phyloP scores from a whole-genome alignment of 2,797 vertebrate genomes.

The Rallus crepitans region DNA sequence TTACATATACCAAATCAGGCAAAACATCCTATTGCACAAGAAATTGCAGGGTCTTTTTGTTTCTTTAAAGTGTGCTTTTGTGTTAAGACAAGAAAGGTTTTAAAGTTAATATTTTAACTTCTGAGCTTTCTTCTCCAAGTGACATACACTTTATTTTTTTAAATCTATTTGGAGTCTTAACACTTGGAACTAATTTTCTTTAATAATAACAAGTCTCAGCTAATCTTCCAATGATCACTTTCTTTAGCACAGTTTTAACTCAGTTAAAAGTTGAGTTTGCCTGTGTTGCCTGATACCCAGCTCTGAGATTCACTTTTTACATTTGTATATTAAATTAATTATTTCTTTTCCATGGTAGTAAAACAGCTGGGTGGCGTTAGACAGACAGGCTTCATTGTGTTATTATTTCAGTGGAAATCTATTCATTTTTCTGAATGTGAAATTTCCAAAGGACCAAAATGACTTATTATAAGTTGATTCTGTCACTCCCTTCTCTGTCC shows the following conservation, averaged over 20 bases:
- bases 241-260: not conserved
- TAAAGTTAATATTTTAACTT: not conserved
- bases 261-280: not conserved
- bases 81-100: constrained; percentile 6
- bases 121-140: not conserved
- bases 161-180: constrained; percentile 23
- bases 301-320: not conserved
- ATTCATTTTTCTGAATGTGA: constrained; percentile 7
- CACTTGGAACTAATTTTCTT: not conserved
- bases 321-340: constrained; percentile 12
- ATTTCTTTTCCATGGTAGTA: not conserved
- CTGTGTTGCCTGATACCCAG: not conserved
- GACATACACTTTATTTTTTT: not conserved
- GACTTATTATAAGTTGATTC: not conserved
- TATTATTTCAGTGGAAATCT: constrained; percentile 12
- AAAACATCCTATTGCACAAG: constrained; percentile 1
- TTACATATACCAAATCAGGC: not conserved
- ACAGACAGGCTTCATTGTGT: constrained; percentile 8
- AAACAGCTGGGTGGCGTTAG: not conserved
- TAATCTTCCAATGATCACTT: not conserved
- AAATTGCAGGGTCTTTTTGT: not conserved
- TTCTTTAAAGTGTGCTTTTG: constrained; percentile 34
- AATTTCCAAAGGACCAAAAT: not conserved
- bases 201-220: constrained; percentile 3
- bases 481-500: not conserved